A percentile compares a stretch with the other conserved stretches of the same genome.
These are phyloP conservation scores for Tigriopus californicus DNA, from an alignment of 2,888 invertebrate genomes.

Conservation along the genomic window DNA sequence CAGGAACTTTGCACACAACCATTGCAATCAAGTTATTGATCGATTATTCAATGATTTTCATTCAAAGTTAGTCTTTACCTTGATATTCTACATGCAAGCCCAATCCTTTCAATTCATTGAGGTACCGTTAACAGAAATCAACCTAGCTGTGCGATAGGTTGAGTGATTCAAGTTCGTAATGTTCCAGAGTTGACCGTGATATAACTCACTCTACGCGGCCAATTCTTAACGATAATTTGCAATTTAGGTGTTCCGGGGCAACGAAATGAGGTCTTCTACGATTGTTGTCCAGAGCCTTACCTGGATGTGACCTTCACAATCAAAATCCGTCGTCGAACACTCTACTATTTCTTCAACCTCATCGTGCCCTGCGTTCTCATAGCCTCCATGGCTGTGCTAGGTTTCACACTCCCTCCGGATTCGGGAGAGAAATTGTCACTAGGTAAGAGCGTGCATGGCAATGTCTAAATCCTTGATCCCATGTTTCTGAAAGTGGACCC, in stretches of 20 bases:
- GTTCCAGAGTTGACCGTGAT: too few relatives aligned
- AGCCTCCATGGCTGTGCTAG: conserved; percentile 36
- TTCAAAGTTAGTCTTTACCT: too few relatives aligned
- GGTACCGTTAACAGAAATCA: too few relatives aligned
- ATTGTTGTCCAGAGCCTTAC: conserved; percentile 84
- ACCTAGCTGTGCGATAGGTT: too few relatives aligned
- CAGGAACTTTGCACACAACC: too few relatives aligned
- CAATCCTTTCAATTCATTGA: too few relatives aligned
- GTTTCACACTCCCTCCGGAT: conserved; percentile 39
- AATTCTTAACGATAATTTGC: not conserved
- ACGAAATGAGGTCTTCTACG: conserved; percentile 80
- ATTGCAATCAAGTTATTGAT: too few relatives aligned
- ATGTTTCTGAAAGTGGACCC: too few relatives aligned
- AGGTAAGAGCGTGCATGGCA: conserved; percentile 28
- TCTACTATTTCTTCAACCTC: conserved; percentile 40
- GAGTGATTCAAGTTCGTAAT: not conserved
- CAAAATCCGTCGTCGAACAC: conserved; percentile 33
- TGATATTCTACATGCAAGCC: too few relatives aligned
- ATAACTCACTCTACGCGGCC: not conserved
- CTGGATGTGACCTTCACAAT: conserved; percentile 36
- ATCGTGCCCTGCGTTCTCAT: conserved; percentile 39
- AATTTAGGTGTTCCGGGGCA: conserved; percentile 70
- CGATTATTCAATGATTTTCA: too few relatives aligned
- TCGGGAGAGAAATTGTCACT: conserved; percentile 42
- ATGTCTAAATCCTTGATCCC: too few relatives aligned